phyloP scores from a whole-genome alignment of 2,113 vertebrate genomes.

The Poecile atricapillus region DNA sequence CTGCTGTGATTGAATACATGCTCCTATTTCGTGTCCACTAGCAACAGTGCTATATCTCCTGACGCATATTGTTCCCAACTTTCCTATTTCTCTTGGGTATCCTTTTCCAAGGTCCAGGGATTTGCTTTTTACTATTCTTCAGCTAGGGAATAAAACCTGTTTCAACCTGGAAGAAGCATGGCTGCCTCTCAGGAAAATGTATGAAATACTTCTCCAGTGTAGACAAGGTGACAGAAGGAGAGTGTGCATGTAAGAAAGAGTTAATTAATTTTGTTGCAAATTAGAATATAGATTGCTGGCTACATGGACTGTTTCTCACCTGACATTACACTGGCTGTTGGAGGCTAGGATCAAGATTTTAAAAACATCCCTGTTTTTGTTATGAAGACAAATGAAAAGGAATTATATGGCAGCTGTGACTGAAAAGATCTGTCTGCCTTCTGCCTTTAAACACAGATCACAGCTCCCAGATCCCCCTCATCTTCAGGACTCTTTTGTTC shows the following conservation, averaged over 20 bases:
- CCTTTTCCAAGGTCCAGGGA: background rate
- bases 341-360: background rate
- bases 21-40: too few species aligned
- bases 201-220: background rate
- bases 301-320: background rate
- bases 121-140: background rate
- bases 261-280: background rate
- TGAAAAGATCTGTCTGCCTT: background rate
- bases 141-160: background rate
- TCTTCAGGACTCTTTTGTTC: background rate
- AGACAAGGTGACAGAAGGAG: background rate
- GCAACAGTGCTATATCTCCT: too few species aligned
- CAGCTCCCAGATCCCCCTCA: background rate
- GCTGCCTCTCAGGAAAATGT: background rate
- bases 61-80: background rate
- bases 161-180: background rate
- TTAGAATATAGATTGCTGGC: background rate
- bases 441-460: background rate
- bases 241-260: background rate
- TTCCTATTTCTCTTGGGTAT: background rate
- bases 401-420: background rate
- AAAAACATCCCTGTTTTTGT: background rate
- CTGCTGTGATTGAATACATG: too few species aligned
- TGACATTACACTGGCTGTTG: background rate
- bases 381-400: background rate